Evolutionary conservation across 1,140 invertebrate species (phyloP).

Genomic region (Drosophila prosaltans): DNA sequence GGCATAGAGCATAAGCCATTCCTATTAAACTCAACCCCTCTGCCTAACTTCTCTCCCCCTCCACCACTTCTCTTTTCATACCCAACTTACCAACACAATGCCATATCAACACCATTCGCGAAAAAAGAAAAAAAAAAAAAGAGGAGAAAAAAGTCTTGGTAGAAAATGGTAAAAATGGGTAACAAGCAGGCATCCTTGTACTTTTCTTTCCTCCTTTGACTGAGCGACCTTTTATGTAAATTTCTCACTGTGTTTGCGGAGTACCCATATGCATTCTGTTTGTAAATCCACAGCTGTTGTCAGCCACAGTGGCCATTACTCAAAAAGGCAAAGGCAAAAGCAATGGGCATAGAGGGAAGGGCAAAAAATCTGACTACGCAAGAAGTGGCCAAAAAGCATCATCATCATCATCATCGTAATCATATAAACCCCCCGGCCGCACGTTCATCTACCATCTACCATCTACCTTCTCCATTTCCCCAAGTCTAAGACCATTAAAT

Average conservation of each 20-base stretch:
- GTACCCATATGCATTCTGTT: slow-evolving; percentile 72
- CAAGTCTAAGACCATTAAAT: slow-evolving; percentile 62
- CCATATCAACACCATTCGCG: slow-evolving; percentile 11
- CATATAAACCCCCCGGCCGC: slow-evolving; percentile 3
- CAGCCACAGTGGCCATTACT: slow-evolving; percentile 72
- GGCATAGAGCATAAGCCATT: not conserved
- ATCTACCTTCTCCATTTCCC: slow-evolving; percentile 2
- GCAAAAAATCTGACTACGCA: slow-evolving; percentile 25
- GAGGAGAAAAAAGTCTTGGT: not conserved
- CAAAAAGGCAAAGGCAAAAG: slow-evolving; percentile 43
- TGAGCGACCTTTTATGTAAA: slow-evolving; percentile 76
- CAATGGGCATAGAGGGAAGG: not conserved
- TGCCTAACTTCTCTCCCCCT: not conserved
- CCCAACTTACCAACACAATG: not conserved
- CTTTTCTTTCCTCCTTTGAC: slow-evolving; percentile 46
- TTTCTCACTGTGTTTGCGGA: slow-evolving; percentile 33
- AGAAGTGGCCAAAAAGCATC: slow-evolving; percentile 46
- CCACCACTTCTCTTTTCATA: too few relatives aligned
- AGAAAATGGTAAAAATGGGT: slow-evolving; percentile 56
- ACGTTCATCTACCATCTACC: not conserved
- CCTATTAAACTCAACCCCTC: not conserved
- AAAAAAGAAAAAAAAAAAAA: not conserved
- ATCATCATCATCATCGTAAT: not conserved
- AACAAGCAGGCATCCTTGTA: slow-evolving; percentile 24
- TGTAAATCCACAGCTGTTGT: slow-evolving; percentile 75